Evolutionary conservation across 30 jellyfish, hydroid and myxozoan species (phyloP), one percentile per base, ranked within the genome.

Genomic region (Hydractinia symbiolongicarpus): DNA sequence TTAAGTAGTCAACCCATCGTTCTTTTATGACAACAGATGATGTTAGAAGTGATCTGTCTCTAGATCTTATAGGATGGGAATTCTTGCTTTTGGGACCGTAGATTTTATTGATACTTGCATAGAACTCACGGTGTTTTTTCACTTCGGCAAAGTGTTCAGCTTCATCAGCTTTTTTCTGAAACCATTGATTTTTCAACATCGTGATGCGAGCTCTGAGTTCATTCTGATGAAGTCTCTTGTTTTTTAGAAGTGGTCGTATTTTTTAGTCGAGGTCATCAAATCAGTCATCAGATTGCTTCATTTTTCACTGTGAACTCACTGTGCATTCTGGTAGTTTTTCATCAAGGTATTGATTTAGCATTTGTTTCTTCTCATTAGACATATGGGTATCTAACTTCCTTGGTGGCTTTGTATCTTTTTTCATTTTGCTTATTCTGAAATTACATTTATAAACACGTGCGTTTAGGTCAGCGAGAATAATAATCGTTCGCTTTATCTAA

Each of bases 231-330:
- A 61, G 30, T 50, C 57, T 61, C 54, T 83, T 83, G 72, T 76
- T 83, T 76, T 83, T 83, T 69, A 83, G 82, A 21, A 76, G 62
- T 19, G 55, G 6, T 84, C 78, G 89, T 77, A 78, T 55, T 61
- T 84, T 84, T 55, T 77, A 79, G 85, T 78, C 79, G 57, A 77
- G 84, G 11, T 84, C 83, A 49, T 84, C 90, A 70, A 68, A 84
- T 89, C 83, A 84, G 73, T 84, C 83, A 60, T 84, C 44, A 30
- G 44, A 30, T 30, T 30, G 44, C 44, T 30, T 30, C 44, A 30
- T 30, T 30, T 30, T 30, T 30, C 44, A 1, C 44, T n/a, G n/a
- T n/a, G n/a, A 30, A 30, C 2, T 30, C 44, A 30, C 44, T 30
- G 44, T 30, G 44, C 44, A 30, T 30, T 30, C 44, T 30, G 44